Evolutionary conservation across 2,113 vertebrate species (phyloP), one percentile per base, ranked within the genome.

Genomic region (Choloepus hoffmanni): DNA sequence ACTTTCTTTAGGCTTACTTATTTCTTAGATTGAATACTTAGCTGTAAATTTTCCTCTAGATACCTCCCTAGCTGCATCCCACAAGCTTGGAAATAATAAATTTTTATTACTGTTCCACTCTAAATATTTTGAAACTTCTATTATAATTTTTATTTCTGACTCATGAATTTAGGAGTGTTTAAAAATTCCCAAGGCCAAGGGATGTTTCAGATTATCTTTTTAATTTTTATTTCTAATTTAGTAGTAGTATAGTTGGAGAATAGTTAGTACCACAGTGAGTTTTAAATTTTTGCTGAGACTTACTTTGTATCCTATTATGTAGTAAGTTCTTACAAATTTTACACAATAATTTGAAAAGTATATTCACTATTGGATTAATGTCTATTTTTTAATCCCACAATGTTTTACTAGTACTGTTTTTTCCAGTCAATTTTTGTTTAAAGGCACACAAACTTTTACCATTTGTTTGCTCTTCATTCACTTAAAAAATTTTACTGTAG

Each of bases 51-150:
- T 89, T 85, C 50, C 73, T 68, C 1, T 79, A 85, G 89, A 30
- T 53, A 74, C 58, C 12, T 90, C 21, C 19, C 48, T 45, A 76
- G 5, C 19, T 87, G 88, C 28, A 87, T 72, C 16, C 48, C 50
- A 68, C 13, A 90, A 92, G 8, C 19, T 96, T 55, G 45, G 23
- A 74, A 85, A 85, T 43, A 87, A 53, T 63, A n/a, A 62, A n/a
- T 72, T 43, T 81, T 76, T 65, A 53, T 55, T 68, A 62, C 21
- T 36, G 0, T 83, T 63, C 16, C 40, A 87, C 48, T 82, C 36
- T 60, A 92, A 95, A 55, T 43, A 88, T 81, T 92, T 95, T 82
- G 16, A 79, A 70, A 86, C 10, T 50, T 79, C 63, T 84, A 65
- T 19, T 78, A 36, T 15, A 95, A 86, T 85, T 86, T 95, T 83